phyloP scores from a whole-genome alignment of 1,140 invertebrate species.

The Drosophila asahinai region DNA sequence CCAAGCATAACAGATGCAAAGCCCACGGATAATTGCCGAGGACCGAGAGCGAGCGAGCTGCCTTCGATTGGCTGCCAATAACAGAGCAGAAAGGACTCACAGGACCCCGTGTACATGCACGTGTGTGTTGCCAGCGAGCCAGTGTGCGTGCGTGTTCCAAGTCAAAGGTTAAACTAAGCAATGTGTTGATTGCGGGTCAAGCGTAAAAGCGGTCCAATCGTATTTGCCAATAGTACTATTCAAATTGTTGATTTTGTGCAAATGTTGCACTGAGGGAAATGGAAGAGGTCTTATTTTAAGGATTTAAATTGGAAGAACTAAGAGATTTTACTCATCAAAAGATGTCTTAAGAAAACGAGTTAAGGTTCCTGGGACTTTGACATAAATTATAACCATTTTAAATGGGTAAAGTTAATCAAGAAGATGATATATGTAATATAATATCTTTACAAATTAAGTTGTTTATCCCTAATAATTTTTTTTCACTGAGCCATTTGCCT shows the following conservation, averaged over 20 bases:
- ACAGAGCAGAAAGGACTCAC: conserved; percentile 36
- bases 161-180: conserved; percentile 56
- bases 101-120: conserved; percentile 1
- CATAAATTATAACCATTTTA: neutral
- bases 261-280: conserved; percentile 26
- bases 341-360: neutral
- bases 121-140: neutral
- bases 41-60: neutral
- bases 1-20: conserved; percentile 49
- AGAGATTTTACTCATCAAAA: neutral
- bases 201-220: conserved; percentile 59
- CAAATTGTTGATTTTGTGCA: conserved; percentile 66
- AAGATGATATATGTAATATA: neutral
- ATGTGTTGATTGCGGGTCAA: conserved; percentile 66
- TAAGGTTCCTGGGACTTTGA: neutral
- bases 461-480: neutral
- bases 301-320: neutral
- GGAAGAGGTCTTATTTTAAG: neutral
- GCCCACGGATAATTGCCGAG: conserved; percentile 61
- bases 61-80: conserved; percentile 72
- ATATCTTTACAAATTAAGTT: no score
- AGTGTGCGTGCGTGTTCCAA: conserved; percentile 1
- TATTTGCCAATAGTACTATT: conserved; percentile 48
- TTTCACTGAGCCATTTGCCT: neutral
- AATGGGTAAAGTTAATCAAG: neutral